Percentiles rank a stretch among this genome's conserved stretches.
phyloP scores from a whole-genome alignment of 2,888 invertebrate genomes.

The Aspidiotus destructor region DNA sequence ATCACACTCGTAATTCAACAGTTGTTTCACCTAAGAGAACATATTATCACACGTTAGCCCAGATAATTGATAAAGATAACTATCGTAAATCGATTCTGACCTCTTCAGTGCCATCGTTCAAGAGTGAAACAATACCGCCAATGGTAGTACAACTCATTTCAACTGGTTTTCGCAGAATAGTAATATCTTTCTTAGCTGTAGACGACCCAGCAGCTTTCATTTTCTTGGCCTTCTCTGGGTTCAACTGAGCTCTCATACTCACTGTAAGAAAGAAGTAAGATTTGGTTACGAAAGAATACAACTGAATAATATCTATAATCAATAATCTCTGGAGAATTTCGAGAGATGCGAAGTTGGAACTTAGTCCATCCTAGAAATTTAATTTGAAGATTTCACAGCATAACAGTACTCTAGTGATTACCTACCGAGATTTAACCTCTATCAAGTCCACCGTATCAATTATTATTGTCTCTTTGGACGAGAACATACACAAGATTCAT shows the following conservation, averaged over 20 bases:
- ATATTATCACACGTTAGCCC: neutral
- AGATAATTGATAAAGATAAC: neutral
- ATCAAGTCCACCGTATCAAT: too few relatives aligned
- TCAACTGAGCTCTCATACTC: slow-evolving; percentile 30
- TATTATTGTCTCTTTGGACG: too few relatives aligned
- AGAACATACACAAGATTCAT: too few relatives aligned
- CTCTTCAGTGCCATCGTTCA: slow-evolving; percentile 38
- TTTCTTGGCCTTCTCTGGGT: slow-evolving; percentile 27
- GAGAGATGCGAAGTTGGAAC: too few relatives aligned
- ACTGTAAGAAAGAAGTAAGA: slow-evolving; percentile 9
- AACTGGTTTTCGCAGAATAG: slow-evolving; percentile 53
- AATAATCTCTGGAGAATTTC: too few relatives aligned
- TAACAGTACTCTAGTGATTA: too few relatives aligned
- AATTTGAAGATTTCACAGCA: too few relatives aligned
- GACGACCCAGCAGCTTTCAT: slow-evolving; percentile 2
- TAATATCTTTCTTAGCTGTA: slow-evolving; percentile 41
- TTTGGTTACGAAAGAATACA: too few relatives aligned
- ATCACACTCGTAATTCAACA: slow-evolving; percentile 75
- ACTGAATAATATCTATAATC: too few relatives aligned
- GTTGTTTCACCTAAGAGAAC: slow-evolving; percentile 53
- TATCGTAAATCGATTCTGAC: slow-evolving; percentile 21
- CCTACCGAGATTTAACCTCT: too few relatives aligned
- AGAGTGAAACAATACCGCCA: slow-evolving; percentile 53
- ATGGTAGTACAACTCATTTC: slow-evolving; percentile 59
- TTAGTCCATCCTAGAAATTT: too few relatives aligned